Conservation (phyloP, 2,113 vertebrate species). For the Xenus cinereus region DNA sequence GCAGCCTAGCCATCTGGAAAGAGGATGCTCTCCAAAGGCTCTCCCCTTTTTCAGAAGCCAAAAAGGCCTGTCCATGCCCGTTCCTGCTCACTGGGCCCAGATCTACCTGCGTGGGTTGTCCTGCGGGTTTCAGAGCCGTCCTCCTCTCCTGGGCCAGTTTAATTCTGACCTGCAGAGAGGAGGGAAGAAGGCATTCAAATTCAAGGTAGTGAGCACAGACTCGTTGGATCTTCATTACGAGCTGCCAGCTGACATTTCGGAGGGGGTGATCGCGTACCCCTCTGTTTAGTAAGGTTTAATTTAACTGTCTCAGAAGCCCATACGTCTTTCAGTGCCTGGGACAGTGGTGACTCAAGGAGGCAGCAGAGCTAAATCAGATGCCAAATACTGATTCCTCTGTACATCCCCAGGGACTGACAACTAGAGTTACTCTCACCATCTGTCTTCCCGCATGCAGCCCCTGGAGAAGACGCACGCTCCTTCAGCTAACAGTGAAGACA, state of each 20-base stretch:
- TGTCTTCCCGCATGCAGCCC: neutral
- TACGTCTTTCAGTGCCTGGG: neutral
- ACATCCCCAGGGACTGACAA: slow-evolving; percentile 9
- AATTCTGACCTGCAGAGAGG: neutral
- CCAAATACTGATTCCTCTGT: slow-evolving; percentile 13
- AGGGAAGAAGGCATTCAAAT: neutral
- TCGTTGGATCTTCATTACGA: neutral
- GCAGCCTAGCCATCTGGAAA: neutral
- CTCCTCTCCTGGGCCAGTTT: neutral
- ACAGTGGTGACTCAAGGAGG: neutral
- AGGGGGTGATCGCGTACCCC: neutral
- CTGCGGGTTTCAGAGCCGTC: neutral
- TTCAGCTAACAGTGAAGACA: neutral
- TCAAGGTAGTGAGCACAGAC: neutral
- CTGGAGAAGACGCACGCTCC: neutral
- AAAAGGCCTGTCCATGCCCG: fast-evolving
- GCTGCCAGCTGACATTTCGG: neutral
- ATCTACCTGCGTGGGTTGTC: neutral
- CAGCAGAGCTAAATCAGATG: slow-evolving; percentile 33
- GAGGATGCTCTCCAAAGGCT: neutral
- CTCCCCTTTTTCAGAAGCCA: too few relatives aligned
- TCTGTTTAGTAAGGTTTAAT: neutral
- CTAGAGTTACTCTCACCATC: slow-evolving; percentile 28
- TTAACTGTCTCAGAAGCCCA: neutral
- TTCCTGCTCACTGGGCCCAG: neutral